Evolutionary conservation across 2,888 invertebrate species (phyloP).

Genomic region (Baronia brevicornis): DNA sequence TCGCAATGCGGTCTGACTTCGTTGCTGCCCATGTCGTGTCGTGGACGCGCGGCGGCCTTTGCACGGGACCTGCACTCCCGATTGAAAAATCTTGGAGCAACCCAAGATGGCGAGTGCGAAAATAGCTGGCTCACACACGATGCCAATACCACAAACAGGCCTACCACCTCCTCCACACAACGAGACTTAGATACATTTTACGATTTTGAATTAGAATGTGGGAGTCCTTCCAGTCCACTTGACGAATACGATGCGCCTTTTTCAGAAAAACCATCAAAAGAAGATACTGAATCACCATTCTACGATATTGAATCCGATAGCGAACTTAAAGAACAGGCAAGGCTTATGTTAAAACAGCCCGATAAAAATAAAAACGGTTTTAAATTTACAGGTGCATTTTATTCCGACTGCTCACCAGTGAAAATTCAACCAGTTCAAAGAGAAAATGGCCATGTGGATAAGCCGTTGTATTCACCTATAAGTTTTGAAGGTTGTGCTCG

Average conservation of each 20-base stretch:
- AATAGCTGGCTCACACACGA: slow-evolving; percentile 58
- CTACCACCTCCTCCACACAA: slow-evolving; percentile 35
- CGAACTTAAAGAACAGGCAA: slow-evolving; percentile 49
- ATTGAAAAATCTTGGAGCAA: slow-evolving; percentile 80
- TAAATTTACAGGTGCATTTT: slow-evolving; percentile 57
- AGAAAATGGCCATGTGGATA: slow-evolving; percentile 62
- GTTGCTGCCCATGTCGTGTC: slow-evolving; percentile 85
- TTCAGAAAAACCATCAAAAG: slow-evolving; percentile 66
- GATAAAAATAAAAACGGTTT: slow-evolving; percentile 71
- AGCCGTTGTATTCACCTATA: slow-evolving; percentile 60
- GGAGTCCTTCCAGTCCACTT: slow-evolving; percentile 82
- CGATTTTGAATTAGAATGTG: slow-evolving; percentile 79
- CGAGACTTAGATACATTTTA: slow-evolving; percentile 76
- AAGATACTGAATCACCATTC: slow-evolving; percentile 73
- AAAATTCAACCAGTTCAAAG: slow-evolving; percentile 56
- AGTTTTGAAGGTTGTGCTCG: slow-evolving; percentile 66
- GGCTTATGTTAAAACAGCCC: slow-evolving; percentile 51
- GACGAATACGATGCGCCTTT: slow-evolving; percentile 74
- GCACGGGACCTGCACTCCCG: slow-evolving; percentile 85
- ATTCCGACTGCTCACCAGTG: slow-evolving; percentile 54
- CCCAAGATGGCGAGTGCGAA: slow-evolving; percentile 61
- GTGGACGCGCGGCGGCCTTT: slow-evolving; percentile 87
- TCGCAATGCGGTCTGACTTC: slow-evolving; percentile 81
- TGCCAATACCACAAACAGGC: slow-evolving; percentile 28
- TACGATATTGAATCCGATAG: slow-evolving; percentile 68